Percentiles rank a stretch among this genome's conserved stretches.
Evolutionary conservation across 2,888 invertebrate genomes (phyloP).

Genomic region (Cerceris rybyensis): DNA sequence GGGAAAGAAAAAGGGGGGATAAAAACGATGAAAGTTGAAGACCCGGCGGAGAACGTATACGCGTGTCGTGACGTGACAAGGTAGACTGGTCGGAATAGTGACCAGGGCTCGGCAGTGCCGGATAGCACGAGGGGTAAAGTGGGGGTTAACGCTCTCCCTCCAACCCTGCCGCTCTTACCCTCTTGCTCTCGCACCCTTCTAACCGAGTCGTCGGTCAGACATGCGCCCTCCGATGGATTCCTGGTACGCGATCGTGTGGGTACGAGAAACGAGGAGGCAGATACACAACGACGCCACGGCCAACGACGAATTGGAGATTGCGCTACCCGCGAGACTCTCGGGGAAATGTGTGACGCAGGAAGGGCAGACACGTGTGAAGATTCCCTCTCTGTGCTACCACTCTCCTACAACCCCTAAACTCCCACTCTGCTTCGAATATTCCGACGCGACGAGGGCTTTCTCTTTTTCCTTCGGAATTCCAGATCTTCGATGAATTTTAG

Average conservation of each 20-base stretch:
- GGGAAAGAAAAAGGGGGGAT: constrained; percentile 8
- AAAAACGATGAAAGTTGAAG: not conserved
- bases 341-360: constrained; percentile 48
- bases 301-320: constrained; percentile 53
- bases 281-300: constrained; percentile 34
- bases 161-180: constrained; percentile 34
- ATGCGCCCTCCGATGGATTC: constrained; percentile 56
- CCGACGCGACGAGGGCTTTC: not conserved
- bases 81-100: constrained; percentile 71
- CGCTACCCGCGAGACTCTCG: constrained; percentile 38
- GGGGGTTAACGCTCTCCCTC: constrained; percentile 51
- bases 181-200: constrained; percentile 41
- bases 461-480: not conserved
- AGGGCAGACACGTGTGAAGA: constrained; percentile 55
- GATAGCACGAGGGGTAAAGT: constrained; percentile 49
- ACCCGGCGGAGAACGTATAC: constrained; percentile 20
- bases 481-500: not conserved
- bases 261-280: constrained; percentile 22
- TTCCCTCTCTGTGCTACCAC: not conserved
- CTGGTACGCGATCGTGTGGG: constrained; percentile 43
- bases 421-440: not conserved
- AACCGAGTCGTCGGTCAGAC: constrained; percentile 41
- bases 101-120: constrained; percentile 69
- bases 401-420: constrained; percentile 17
- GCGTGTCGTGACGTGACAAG: constrained; percentile 61